A percentile compares a stretch with the other conserved stretches of the same genome.
These are phyloP conservation scores for Pecten maximus DNA, from an alignment of 2,888 invertebrate species.

Conservation along the genomic window DNA sequence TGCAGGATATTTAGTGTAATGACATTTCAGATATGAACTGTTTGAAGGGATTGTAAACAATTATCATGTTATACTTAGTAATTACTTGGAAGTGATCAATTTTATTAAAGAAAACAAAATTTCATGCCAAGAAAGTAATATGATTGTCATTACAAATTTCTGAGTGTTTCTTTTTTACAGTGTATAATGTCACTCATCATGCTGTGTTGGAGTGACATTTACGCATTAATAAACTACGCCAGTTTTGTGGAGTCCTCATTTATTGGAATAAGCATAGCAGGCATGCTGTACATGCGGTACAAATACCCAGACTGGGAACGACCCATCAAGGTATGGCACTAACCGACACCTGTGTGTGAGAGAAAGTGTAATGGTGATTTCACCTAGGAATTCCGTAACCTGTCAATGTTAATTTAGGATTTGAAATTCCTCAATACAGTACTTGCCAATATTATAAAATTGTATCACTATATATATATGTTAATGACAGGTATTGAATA, in stretches of 20 bases:
- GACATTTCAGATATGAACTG: not conserved
- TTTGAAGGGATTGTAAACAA: no score
- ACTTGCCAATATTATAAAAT: no score
- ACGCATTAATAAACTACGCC: slow-evolving; percentile 93
- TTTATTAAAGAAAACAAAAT: no score
- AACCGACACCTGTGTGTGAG: not conserved
- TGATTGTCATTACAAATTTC: not conserved
- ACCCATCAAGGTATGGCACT: slow-evolving; percentile 87
- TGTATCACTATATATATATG: no score
- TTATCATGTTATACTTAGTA: no score
- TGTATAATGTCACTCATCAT: slow-evolving; percentile 92
- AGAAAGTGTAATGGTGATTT: not conserved
- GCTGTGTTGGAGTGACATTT: slow-evolving; percentile 92
- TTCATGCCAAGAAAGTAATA: not conserved
- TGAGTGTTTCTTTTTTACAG: slow-evolving; percentile 83
- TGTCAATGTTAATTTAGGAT: no score
- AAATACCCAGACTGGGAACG: slow-evolving; percentile 88
- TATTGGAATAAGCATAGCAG: slow-evolving; percentile 92
- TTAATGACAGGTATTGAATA: no score
- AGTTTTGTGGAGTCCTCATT: slow-evolving; percentile 92
- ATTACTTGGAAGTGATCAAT: no score
- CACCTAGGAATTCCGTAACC: no score
- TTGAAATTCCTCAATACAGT: no score
- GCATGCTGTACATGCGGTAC: slow-evolving; percentile 92
- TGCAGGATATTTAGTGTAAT: not conserved